Conservation (phyloP, 2,797 vertebrate genomes). For the Sternotherus odoratus region DNA sequence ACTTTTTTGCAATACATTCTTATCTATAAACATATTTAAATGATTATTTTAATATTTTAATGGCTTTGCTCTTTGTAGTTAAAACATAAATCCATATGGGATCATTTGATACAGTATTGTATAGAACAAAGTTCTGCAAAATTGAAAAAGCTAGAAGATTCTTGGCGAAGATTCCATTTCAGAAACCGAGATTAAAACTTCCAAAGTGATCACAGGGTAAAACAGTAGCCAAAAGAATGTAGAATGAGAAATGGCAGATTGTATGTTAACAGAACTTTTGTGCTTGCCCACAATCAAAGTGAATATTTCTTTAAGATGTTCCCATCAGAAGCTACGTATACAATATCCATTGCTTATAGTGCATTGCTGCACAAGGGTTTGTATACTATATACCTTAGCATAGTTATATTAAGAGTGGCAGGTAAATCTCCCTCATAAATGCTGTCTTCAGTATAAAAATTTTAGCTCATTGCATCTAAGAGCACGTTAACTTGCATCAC, state of each 20-base stretch:
- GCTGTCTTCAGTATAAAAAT: neutral
- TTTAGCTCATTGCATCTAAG: neutral
- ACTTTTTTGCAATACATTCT: neutral
- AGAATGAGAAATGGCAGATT: slow-evolving; percentile 26
- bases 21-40: neutral
- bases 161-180: neutral
- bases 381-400: neutral
- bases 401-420: neutral
- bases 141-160: neutral
- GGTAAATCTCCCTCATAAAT: slow-evolving; percentile 11
- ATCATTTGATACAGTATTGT: neutral
- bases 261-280: slow-evolving; percentile 39
- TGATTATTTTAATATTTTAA: neutral
- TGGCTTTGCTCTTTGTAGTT: neutral
- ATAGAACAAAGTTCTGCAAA: neutral
- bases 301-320: slow-evolving; percentile 39
- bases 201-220: neutral
- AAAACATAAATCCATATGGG: neutral
- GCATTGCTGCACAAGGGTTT: neutral
- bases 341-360: neutral
- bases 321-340: neutral
- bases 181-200: neutral
- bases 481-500: accelerated
- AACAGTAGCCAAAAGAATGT: neutral
- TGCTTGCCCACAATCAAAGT: slow-evolving; percentile 8